Conservation (phyloP, 2,113 vertebrate genomes). For the Forbesichthys agassizii region DNA sequence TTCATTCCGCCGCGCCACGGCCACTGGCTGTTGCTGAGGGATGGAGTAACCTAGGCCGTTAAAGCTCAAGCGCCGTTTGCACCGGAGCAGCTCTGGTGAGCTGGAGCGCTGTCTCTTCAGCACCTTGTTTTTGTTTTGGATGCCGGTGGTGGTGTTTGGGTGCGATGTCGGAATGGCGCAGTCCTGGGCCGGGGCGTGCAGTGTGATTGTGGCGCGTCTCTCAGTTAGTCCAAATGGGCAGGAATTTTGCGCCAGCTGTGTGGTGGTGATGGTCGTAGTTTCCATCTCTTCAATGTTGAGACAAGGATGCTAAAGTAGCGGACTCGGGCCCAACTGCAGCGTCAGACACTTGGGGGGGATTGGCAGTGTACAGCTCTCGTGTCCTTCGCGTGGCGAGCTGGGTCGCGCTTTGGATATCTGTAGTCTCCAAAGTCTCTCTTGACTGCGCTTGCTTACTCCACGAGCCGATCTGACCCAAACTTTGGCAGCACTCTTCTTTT, state of each 20-base stretch:
- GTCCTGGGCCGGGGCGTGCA: constrained; percentile 68
- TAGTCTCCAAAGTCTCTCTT: constrained; percentile 71
- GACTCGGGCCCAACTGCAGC: constrained; percentile 27
- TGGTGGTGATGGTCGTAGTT: constrained; percentile 70
- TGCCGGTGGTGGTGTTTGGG: constrained; percentile 27
- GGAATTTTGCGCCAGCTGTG: constrained; percentile 64
- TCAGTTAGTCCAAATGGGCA: constrained; percentile 73
- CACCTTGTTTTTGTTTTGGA: constrained; percentile 70
- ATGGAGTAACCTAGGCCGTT: constrained; percentile 79
- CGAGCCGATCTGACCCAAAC: constrained; percentile 80
- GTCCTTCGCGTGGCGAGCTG: constrained; percentile 72
- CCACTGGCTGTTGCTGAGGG: constrained; percentile 79
- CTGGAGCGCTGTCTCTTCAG: constrained; percentile 82
- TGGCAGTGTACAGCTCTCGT: constrained; percentile 75
- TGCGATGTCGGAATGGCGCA: constrained; percentile 41
- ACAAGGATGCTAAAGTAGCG: constrained; percentile 29
- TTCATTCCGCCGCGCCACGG: constrained; percentile 92
- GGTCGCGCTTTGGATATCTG: constrained; percentile 24
- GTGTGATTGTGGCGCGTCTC: constrained; percentile 57
- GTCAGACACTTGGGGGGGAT: constrained; percentile 29
- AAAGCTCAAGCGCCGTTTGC: constrained; percentile 86
- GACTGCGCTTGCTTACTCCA: constrained; percentile 72
- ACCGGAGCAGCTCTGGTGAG: constrained; percentile 88
- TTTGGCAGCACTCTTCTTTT: constrained; percentile 84
- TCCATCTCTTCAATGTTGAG: constrained; percentile 66